Evolutionary conservation across 2,888 invertebrate genomes (phyloP).

Genomic region (Ptychoptera contaminata): DNA sequence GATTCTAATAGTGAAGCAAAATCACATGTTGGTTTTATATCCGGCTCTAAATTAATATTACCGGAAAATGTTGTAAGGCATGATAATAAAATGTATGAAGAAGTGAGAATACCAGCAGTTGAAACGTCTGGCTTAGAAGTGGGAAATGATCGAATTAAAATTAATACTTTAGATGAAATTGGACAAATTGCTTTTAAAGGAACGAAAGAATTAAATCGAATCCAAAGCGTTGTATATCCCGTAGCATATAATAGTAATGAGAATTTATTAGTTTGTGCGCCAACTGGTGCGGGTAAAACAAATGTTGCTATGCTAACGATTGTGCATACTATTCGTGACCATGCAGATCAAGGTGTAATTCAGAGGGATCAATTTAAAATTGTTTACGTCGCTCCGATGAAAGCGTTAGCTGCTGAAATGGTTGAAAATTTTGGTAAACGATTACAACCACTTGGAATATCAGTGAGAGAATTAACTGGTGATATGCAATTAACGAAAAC

Average conservation of each 20-base stretch:
- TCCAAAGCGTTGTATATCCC: conserved; percentile 91
- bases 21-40: conserved; percentile 48
- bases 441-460: conserved; percentile 58
- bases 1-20: conserved; percentile 60
- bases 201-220: conserved; percentile 73
- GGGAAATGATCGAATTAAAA: conserved; percentile 45
- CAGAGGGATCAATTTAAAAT: conserved; percentile 92
- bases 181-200: conserved; percentile 82
- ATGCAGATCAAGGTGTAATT: conserved; percentile 65
- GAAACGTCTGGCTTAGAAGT: conserved; percentile 40
- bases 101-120: conserved; percentile 67
- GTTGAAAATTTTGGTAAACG: conserved; percentile 80
- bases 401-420: conserved; percentile 98
- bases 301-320: conserved; percentile 92
- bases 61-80: conserved; percentile 65
- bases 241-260: conserved; percentile 93
- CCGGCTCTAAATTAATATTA: conserved; percentile 59
- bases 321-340: conserved; percentile 75
- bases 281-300: conserved; percentile 98
- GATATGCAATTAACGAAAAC: conserved; percentile 94
- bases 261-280: conserved; percentile 94
- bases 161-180: conserved; percentile 45
- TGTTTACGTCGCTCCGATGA: conserved; percentile 99
- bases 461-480: conserved; percentile 87
- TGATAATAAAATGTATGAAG: conserved; percentile 63